These are phyloP conservation scores for Sinelater perroti DNA, from an alignment of 2,888 invertebrate genomes.

Conservation along the genomic window DNA sequence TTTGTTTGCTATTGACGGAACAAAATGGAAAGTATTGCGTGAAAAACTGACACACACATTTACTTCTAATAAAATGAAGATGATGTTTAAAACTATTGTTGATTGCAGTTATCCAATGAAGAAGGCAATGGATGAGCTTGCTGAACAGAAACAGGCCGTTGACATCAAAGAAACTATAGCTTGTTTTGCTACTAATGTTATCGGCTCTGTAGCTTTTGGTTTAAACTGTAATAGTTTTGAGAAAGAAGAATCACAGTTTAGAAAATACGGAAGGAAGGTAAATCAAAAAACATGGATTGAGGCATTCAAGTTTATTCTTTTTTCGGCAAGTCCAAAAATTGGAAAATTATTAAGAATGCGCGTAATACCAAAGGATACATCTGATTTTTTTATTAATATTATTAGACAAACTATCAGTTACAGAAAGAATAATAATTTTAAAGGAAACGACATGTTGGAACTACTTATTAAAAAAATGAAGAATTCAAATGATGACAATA, in stretches of 20 bases:
- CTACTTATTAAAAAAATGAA: not conserved
- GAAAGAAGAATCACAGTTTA: not conserved
- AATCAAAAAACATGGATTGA: not conserved
- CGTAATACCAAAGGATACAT: not conserved
- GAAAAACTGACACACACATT: conserved; percentile 6
- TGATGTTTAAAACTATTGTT: conserved; percentile 6
- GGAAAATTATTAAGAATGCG: not conserved
- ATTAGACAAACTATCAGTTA: not conserved
- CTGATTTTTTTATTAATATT: not conserved
- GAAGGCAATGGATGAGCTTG: conserved; percentile 57
- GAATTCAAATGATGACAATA: not conserved
- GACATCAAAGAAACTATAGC: conserved; percentile 55
- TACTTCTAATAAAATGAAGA: conserved; percentile 10
- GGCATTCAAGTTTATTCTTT: not conserved
- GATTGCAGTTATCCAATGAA: conserved; percentile 57
- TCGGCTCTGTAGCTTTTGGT: not conserved
- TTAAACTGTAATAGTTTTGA: not conserved
- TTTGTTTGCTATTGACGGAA: conserved; percentile 63
- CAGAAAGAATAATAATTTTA: not conserved
- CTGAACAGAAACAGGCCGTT: conserved; percentile 50
- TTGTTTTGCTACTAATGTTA: conserved; percentile 4
- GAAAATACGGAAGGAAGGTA: not conserved
- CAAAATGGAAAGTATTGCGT: conserved; percentile 64
- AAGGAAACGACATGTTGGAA: not conserved
- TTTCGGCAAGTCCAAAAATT: not conserved